Evolutionary conservation across 2,888 invertebrate species (phyloP), one percentile per base, ranked within the genome.

Genomic region (Nyleta sp.): DNA sequence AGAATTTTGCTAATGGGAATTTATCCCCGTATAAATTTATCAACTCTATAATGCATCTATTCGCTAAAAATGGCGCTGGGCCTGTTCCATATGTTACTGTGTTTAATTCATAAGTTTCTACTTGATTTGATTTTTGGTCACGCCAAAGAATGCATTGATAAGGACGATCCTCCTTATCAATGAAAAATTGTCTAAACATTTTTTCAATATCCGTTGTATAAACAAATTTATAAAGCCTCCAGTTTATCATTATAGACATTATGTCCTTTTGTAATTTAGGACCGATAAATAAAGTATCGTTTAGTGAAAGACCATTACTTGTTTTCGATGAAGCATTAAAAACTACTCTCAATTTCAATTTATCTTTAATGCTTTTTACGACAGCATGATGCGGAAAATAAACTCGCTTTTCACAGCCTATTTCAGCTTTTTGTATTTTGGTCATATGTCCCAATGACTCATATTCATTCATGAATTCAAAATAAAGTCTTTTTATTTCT

Each of bases 71-170:
- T 7, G 46, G 46, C n/a, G 24, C 20, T 6, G 46, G 46, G 13
- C 22, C 46, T 11, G 13, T 46, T 22, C 46, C 52, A 52, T 52
- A 31, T 5, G 52, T 52, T 0, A 52, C 52, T 3, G 52, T 52
- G 13, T 31, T 52, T 17, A 52, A 31, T 52, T 52, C 13, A 31
- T 15, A 52, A 8, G 52, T 31, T 28, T n/a, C 7, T 15, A 31
- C 4, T 28, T 28, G 17, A 8, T 10, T 18, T 17, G 42, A 8
- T 6, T 22, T 2, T 17, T 11, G 11, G 8, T 46, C 11, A 20
- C 46, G 20, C 46, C 46, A 46, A 5, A 46, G 20, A n/a, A 46
- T 46, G 46, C 46, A 46, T 46, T 46, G 46, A 46, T 22, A 46
- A 46, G 11, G 2, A 2, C 20, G 8, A 22, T 46, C 46, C 6